A percentile compares a stretch with the other conserved stretches of the same genome.
Evolutionary conservation across 2,888 invertebrate species (phyloP).

Genomic region (Cecidostiba fungosa): DNA sequence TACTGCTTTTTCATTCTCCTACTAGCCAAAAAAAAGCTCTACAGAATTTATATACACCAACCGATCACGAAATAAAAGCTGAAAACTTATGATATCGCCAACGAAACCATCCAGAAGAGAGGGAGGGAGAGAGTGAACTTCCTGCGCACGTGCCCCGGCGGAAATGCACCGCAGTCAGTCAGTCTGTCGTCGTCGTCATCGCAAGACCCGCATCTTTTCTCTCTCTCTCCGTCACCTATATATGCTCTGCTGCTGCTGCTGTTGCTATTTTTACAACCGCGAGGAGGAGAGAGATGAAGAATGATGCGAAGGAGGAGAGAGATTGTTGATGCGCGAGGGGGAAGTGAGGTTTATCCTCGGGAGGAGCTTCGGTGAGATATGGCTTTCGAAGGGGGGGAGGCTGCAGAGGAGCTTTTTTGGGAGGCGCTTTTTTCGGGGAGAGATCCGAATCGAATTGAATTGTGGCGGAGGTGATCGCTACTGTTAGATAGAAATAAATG

Average conservation of each 20-base stretch:
- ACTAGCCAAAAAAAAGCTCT: too few relatives aligned
- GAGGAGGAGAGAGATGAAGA: constrained; percentile 24
- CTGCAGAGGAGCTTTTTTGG: not conserved
- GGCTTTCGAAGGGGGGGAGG: not conserved
- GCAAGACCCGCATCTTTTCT: constrained; percentile 25
- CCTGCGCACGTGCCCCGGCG: constrained; percentile 74
- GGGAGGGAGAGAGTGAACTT: constrained; percentile 64
- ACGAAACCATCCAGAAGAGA: constrained; percentile 9
- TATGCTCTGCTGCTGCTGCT: not conserved
- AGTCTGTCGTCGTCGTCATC: constrained; percentile 68
- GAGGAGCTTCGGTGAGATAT: constrained; percentile 5
- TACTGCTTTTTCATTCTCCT: not conserved
- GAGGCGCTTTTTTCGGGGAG: not conserved
- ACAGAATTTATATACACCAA: too few relatives aligned
- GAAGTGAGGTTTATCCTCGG: not conserved
- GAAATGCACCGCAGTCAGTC: constrained; percentile 66
- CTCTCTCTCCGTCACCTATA: not conserved
- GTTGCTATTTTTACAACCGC: constrained; percentile 9
- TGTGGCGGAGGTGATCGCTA: not conserved
- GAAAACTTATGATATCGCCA: too few relatives aligned
- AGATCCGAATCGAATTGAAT: not conserved
- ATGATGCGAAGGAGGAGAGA: not conserved
- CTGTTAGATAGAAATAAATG: not conserved
- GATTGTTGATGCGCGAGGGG: constrained; percentile 21
- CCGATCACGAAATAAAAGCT: too few relatives aligned